These are phyloP conservation scores for Semaprochilodus insignis DNA, from an alignment of 2,797 vertebrate species.

Conservation along the genomic window DNA sequence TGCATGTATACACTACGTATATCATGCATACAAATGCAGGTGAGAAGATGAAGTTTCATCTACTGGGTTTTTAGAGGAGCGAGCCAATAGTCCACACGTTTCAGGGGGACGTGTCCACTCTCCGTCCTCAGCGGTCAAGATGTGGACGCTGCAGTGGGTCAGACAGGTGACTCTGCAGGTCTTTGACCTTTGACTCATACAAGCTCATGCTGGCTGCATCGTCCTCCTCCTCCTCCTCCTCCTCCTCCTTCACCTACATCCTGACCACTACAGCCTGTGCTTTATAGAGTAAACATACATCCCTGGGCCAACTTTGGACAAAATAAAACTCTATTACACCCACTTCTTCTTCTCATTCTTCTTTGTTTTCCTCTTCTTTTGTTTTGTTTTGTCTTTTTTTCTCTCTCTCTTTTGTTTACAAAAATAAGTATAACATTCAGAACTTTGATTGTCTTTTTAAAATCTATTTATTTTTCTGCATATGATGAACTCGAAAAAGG, in stretches of 20 bases:
- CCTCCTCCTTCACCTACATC: slow-evolving; percentile 3
- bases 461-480: slow-evolving; percentile 91
- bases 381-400: slow-evolving; percentile 59
- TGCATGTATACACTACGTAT: slow-evolving; percentile 47
- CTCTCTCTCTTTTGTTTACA: slow-evolving; percentile 85
- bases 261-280: slow-evolving; percentile 60
- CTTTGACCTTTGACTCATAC: slow-evolving; percentile 25
- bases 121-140: slow-evolving; percentile 31
- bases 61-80: slow-evolving; percentile 32
- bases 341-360: slow-evolving; percentile 4
- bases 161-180: slow-evolving; percentile 44
- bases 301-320: slow-evolving; percentile 80
- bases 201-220: slow-evolving; percentile 38
- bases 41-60: slow-evolving; percentile 11
- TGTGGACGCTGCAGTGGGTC: slow-evolving; percentile 30
- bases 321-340: slow-evolving; percentile 71
- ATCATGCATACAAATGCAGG: slow-evolving; percentile 41
- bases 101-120: slow-evolving; percentile 16
- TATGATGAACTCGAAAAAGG: slow-evolving; percentile 90
- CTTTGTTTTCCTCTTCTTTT: slow-evolving; percentile 68
- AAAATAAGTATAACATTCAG: slow-evolving; percentile 99
- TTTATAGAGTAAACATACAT: slow-evolving; percentile 72
- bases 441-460: slow-evolving; percentile 97
- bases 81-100: slow-evolving; percentile 11
- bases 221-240: slow-evolving; percentile 20